Evolutionary conservation across 2,797 vertebrate species (phyloP).

Genomic region (Orientallactaga sibirica): DNA sequence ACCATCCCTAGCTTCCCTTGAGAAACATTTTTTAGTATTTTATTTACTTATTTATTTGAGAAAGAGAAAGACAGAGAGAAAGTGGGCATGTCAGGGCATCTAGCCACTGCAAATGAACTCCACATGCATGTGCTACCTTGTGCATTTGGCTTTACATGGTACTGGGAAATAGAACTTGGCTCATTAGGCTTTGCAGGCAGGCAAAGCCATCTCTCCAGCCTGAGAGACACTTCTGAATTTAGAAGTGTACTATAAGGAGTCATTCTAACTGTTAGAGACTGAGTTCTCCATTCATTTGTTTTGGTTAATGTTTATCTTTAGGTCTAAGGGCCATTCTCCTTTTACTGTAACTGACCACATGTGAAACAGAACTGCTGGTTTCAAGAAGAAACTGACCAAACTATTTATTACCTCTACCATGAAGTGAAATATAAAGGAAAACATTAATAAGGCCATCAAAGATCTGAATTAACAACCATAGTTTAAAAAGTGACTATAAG

Average conservation of each 20-base stretch:
- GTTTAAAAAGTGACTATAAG: conserved; percentile 31
- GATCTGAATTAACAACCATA: conserved; percentile 1
- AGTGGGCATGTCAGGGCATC: no score
- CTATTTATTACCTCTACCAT: not conserved
- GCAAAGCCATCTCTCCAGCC: not conserved
- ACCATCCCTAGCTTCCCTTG: no score
- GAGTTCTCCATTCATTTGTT: not conserved
- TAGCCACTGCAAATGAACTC: no score
- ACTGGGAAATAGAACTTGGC: no score
- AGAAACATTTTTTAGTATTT: no score
- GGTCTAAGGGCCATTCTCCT: not conserved
- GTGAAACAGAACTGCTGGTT: conserved; percentile 2
- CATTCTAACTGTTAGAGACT: conserved; percentile 2
- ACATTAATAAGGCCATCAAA: not conserved
- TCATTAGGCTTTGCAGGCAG: no score
- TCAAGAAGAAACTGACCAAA: conserved; percentile 21
- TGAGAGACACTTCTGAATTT: conserved; percentile 23
- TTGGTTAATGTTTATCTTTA: conserved; percentile 30
- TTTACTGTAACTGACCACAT: not conserved
- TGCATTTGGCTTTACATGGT: no score
- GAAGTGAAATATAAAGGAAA: not conserved
- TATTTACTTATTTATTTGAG: no score
- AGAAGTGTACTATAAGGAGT: not conserved
- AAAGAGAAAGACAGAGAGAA: no score
- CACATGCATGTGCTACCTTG: no score